These are phyloP conservation scores for Aselliscus stoliczkanus DNA, from an alignment of 2,797 vertebrate genomes.

Conservation along the genomic window DNA sequence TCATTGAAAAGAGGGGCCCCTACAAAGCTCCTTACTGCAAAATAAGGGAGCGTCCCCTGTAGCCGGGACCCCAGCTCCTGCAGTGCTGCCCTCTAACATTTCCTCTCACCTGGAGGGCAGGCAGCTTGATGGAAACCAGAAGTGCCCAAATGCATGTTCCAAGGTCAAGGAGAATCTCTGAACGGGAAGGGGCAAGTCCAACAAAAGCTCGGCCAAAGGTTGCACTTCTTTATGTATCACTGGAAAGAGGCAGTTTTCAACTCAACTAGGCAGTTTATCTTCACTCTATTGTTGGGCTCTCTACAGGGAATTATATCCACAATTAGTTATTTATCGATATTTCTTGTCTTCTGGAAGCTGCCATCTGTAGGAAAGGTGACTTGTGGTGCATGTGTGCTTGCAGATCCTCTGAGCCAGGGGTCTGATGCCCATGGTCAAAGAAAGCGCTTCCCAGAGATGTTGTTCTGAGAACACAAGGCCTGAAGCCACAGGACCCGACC, in stretches of 20 bases:
- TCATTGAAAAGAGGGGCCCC: not conserved
- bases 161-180: not conserved
- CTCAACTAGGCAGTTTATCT: not conserved
- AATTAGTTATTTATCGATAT: not conserved
- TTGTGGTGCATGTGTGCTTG: not conserved
- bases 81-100: not conserved
- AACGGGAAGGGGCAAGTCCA: not conserved
- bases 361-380: not conserved
- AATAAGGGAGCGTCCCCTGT: fast-evolving
- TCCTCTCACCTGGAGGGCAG: not conserved
- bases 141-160: fast-evolving
- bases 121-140: too few relatives aligned
- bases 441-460: not conserved
- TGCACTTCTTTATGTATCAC: too few relatives aligned
- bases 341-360: not conserved
- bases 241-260: not conserved
- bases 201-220: not conserved
- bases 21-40: not conserved
- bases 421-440: not conserved
- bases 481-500: not conserved
- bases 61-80: not conserved
- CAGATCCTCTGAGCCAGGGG: too few relatives aligned
- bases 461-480: not conserved
- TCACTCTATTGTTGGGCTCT: fast-evolving
- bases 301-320: not conserved